phyloP scores from a whole-genome alignment of 2,113 vertebrate species.

The Hucho hucho region DNA sequence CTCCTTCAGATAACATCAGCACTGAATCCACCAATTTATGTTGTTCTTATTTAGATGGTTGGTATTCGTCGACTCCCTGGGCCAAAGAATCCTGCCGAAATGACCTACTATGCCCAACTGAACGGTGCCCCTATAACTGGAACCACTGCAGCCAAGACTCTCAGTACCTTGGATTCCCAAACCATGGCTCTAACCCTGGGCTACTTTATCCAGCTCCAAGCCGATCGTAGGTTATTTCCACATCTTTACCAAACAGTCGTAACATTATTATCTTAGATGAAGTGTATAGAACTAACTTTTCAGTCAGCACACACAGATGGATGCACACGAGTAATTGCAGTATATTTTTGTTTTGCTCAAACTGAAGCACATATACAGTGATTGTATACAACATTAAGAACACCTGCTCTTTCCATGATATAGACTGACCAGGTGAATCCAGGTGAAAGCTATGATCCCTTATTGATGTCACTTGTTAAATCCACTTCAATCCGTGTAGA shows the following conservation, averaged over 20 bases:
- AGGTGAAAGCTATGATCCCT: too few relatives aligned
- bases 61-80: conserved; percentile 90
- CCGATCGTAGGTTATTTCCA: conserved; percentile 84
- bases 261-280: neutral
- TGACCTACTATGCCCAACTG: conserved; percentile 91
- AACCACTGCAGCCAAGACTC: conserved; percentile 88
- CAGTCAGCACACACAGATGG: neutral
- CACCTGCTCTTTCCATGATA: too few relatives aligned
- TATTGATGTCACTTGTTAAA: too few relatives aligned
- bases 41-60: conserved; percentile 84
- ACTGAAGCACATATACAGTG: too few relatives aligned
- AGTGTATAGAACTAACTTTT: neutral
- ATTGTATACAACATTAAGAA: too few relatives aligned
- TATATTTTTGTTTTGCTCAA: neutral
- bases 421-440: too few relatives aligned
- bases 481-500: too few relatives aligned
- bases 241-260: neutral
- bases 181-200: conserved; percentile 95
- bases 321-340: neutral
- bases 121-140: conserved; percentile 87
- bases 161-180: conserved; percentile 95
- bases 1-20: too few relatives aligned
- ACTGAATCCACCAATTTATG: neutral
- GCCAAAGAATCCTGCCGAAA: conserved; percentile 90
- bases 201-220: conserved; percentile 93